phyloP scores from a whole-genome alignment of 1,140 invertebrate genomes.

The Caenorhabditis inopinata region DNA sequence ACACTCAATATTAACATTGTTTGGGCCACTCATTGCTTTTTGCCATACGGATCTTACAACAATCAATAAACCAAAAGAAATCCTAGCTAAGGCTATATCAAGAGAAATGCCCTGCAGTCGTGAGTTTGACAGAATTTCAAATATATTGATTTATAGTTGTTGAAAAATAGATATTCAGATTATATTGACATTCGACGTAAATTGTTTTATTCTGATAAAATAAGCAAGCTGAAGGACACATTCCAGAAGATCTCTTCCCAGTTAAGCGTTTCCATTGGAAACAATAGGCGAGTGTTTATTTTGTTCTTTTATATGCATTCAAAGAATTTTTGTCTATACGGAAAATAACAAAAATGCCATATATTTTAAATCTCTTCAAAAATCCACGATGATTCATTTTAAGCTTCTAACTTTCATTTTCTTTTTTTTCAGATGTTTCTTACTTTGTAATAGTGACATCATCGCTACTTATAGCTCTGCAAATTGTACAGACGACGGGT shows the following conservation, averaged over 20 bases:
- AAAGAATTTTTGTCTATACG: too few relatives aligned
- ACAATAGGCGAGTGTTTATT: background rate
- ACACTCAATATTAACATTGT: background rate
- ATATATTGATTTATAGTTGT: too few relatives aligned
- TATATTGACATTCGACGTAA: background rate
- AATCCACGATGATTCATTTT: too few relatives aligned
- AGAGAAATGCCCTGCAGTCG: background rate
- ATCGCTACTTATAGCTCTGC: background rate
- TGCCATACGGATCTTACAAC: constrained; percentile 7
- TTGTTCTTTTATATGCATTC: too few relatives aligned
- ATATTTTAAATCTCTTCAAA: too few relatives aligned
- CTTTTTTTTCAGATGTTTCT: background rate
- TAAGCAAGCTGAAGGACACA: background rate
- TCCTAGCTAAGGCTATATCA: background rate
- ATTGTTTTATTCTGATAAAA: background rate
- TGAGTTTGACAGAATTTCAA: too few relatives aligned
- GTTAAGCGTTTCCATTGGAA: background rate
- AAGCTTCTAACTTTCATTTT: too few relatives aligned
- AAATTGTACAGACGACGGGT: background rate
- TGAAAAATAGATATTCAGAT: too few relatives aligned
- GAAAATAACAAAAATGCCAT: too few relatives aligned
- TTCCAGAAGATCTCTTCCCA: constrained; percentile 8
- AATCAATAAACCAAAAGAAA: background rate
- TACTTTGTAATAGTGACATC: background rate
- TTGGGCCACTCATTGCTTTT: constrained; percentile 8